These are phyloP conservation scores for Drosophila formosana DNA, from an alignment of 2,888 invertebrate genomes.

Conservation along the genomic window DNA sequence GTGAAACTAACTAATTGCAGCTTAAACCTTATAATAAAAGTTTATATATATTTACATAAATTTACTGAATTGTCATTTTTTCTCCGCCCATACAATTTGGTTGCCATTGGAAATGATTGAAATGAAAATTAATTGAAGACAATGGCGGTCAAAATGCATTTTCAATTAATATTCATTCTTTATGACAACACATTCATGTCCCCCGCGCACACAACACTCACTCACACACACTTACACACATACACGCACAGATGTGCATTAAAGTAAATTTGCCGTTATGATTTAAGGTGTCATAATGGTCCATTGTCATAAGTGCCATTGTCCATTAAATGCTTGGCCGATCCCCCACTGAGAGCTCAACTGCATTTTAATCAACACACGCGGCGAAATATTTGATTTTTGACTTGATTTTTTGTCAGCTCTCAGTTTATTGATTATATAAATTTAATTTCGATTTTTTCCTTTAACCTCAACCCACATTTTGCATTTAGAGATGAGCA, in stretches of 20 bases:
- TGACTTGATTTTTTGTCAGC: conserved; percentile 36
- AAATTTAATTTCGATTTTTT: conserved; percentile 44
- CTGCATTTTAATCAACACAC: conserved; percentile 52
- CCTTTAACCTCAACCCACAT: not conserved
- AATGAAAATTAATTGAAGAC: conserved; percentile 79
- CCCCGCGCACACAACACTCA: conserved; percentile 13
- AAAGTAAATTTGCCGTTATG: conserved; percentile 59
- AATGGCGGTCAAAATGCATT: conserved; percentile 75
- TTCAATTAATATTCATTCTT: conserved; percentile 76
- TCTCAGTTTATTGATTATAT: conserved; percentile 45
- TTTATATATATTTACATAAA: conserved; percentile 10
- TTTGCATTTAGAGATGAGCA: not conserved
- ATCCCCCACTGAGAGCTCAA: conserved; percentile 1
- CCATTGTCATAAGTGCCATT: conserved; percentile 67
- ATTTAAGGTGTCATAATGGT: conserved; percentile 76
- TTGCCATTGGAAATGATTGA: conserved; percentile 55
- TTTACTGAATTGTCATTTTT: not conserved
- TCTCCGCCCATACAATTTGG: conserved; percentile 14
- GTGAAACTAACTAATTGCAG: not conserved
- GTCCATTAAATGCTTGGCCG: conserved; percentile 61
- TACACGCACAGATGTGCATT: conserved; percentile 10
- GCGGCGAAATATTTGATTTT: conserved; percentile 46
- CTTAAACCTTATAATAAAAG: not conserved
- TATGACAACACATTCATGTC: conserved; percentile 50
- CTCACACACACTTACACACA: conserved; percentile 13